Evolutionary conservation across 2,113 vertebrate genomes (phyloP).

Genomic region (Acrocephalus arundinaceus): DNA sequence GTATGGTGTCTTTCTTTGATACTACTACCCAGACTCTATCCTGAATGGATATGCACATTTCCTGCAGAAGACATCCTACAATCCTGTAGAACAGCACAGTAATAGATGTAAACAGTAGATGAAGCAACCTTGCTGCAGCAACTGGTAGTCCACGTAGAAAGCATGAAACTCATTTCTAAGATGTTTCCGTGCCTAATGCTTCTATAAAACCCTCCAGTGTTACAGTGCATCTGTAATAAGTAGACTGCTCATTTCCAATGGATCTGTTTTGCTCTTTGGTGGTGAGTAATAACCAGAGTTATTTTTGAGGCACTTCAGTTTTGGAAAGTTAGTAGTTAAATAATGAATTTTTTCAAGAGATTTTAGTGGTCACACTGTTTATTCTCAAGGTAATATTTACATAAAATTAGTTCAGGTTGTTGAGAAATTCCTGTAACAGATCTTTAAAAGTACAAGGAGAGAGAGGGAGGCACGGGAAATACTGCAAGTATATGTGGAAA

Average conservation of each 20-base stretch:
- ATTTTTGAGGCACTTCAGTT: neutral
- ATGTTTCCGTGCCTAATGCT: neutral
- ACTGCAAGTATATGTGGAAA: neutral
- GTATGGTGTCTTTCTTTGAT: neutral
- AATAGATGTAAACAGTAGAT: neutral
- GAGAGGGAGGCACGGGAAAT: neutral
- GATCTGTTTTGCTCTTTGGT: neutral
- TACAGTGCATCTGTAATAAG: neutral
- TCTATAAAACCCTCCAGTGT: neutral
- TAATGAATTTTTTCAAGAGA: neutral
- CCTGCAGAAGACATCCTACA: neutral
- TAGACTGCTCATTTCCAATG: neutral
- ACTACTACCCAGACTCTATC: neutral
- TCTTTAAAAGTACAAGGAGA: neutral
- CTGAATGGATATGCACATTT: neutral
- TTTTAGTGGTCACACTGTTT: neutral
- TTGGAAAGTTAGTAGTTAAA: neutral
- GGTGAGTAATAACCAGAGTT: neutral
- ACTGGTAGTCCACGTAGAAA: neutral
- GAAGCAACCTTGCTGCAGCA: neutral
- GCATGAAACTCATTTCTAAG: neutral
- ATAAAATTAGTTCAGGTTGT: neutral
- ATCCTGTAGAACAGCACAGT: neutral
- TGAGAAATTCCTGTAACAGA: neutral
- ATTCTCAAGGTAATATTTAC: neutral